phyloP scores from a whole-genome alignment of 2,888 invertebrate genomes.

The Steinernema carpocapsae region DNA sequence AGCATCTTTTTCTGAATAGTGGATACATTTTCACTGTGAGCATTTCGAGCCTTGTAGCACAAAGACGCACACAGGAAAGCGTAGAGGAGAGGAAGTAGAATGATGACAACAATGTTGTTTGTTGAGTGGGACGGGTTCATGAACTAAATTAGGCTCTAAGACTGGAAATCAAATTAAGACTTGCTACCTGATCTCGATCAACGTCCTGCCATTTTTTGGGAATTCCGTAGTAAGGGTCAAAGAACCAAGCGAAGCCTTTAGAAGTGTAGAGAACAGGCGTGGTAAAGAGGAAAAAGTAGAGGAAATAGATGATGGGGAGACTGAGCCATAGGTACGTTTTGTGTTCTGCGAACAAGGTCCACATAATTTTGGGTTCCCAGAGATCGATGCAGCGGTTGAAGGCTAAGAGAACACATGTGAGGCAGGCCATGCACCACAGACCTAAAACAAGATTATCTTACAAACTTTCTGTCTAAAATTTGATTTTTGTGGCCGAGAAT shows the following conservation, averaged over 20 bases:
- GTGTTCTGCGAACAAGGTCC: neutral
- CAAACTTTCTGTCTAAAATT: neutral
- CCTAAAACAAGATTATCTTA: slow-evolving; percentile 11
- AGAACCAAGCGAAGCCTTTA: slow-evolving; percentile 35
- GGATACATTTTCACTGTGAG: neutral
- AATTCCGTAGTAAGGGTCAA: slow-evolving; percentile 35
- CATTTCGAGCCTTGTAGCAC: slow-evolving; percentile 12
- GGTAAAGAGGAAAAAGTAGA: neutral
- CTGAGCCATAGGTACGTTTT: slow-evolving; percentile 18
- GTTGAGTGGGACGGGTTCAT: slow-evolving; percentile 15
- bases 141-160: neutral
- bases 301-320: slow-evolving; percentile 5
- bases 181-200: slow-evolving; percentile 3
- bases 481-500: neutral
- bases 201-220: neutral
- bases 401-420: slow-evolving; percentile 29
- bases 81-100: slow-evolving; percentile 35
- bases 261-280: slow-evolving; percentile 4
- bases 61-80: slow-evolving; percentile 23
- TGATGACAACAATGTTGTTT: slow-evolving; percentile 20
- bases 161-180: too few species aligned
- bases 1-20: slow-evolving; percentile 20
- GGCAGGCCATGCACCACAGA: slow-evolving; percentile 28
- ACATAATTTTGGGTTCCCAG: slow-evolving; percentile 9
- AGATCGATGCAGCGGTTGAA: slow-evolving; percentile 30